Percentiles rank a stretch among this genome's conserved stretches.
These are phyloP conservation scores for Tetramorium bicarinatum DNA, from an alignment of 2,888 invertebrate species.

Conservation along the genomic window DNA sequence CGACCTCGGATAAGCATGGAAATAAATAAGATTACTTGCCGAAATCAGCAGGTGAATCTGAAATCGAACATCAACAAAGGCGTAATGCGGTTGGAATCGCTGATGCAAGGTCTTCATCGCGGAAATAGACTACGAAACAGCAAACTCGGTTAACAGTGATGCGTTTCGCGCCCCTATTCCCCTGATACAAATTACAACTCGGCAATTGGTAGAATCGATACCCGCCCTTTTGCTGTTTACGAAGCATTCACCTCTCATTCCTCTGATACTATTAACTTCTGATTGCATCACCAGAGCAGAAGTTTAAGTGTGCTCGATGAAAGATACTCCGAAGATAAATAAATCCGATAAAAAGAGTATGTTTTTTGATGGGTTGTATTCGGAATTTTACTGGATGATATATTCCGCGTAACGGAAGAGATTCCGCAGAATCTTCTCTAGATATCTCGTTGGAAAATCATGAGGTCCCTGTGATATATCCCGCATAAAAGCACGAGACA, in stretches of 20 bases:
- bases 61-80: constrained; percentile 37
- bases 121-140: constrained; percentile 36
- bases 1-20: constrained; percentile 3
- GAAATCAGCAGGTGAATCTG: constrained; percentile 23
- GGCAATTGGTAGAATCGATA: constrained; percentile 34
- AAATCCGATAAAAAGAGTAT: constrained; percentile 5
- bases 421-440: not conserved
- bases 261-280: constrained; percentile 21
- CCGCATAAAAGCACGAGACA: not conserved
- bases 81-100: constrained; percentile 42
- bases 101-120: not conserved
- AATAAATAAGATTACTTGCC: constrained; percentile 44
- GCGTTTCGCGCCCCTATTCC: constrained; percentile 15
- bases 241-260: not conserved
- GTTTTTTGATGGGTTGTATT: not conserved
- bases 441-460: constrained; percentile 16
- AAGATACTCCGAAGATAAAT: not conserved
- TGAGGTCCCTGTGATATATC: not conserved
- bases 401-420: constrained; percentile 3
- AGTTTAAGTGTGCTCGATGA: constrained; percentile 6
- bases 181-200: constrained; percentile 42
- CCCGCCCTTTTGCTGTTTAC: constrained; percentile 13
- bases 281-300: not conserved
- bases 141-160: constrained; percentile 47
- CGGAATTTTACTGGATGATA: constrained; percentile 3